Evolutionary conservation across 2,888 invertebrate genomes (phyloP), one percentile per base, ranked within the genome.

Genomic region (Julus scanicus): DNA sequence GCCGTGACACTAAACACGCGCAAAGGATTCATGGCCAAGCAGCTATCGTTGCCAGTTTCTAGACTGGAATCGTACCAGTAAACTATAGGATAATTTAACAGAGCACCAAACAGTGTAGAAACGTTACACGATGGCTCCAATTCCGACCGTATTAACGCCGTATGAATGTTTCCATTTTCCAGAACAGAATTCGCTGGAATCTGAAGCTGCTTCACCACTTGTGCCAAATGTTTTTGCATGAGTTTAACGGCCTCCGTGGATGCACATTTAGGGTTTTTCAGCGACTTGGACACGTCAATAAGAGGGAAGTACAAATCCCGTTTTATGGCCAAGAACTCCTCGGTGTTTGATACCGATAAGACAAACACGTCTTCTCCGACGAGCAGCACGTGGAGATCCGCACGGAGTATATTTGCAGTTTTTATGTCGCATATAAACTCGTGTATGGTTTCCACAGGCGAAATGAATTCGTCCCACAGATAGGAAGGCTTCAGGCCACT

Each of bases 31-130:
- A 88, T 71, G 5, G 88, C 20, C 13, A 89, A 63, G 85, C 89
- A 88, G 44, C 85, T 89, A 11, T 40, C 86, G 11, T 29, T 71
- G 17, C 17, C 71, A 8, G 9, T 40, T 39, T 71, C 87, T 9
- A 15, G 17, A 48, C 20, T 17, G 44, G 53, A 57, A 44, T 37
- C 88, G 85, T 90, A 90, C 91, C 91, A 92, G 89, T 92, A 92
- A 15, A 92, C 90, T 57, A 91, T 89, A 17, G 92, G 92, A 89
- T 91, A 92, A 37, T 91, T 91, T 44, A 92, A 89, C 49, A 92
- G 88, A 11, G 91, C 83, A 0, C 92, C 92, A 89, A 91, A 90
- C 6, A 92, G 48, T 9, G 91, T 90, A 17, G 92, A 91, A 49
- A 91, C 88, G 90, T 91, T 91, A 90, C 91, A 91, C 57, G 89